These are phyloP conservation scores for Eurypyga helias DNA, from an alignment of 2,113 vertebrate species.

Conservation along the genomic window DNA sequence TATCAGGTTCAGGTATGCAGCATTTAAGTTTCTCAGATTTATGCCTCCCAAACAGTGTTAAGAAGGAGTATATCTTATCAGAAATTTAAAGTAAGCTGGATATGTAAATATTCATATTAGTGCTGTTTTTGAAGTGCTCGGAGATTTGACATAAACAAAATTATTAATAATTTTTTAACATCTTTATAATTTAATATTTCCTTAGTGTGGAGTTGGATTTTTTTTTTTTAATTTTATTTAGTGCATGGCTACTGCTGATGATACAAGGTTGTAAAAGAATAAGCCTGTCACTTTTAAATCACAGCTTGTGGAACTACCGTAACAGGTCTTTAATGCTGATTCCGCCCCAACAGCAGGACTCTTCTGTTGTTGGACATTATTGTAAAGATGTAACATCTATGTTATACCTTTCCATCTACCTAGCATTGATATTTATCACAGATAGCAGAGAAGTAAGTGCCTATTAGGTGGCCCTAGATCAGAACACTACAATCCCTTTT, in stretches of 20 bases:
- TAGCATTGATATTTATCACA: not conserved
- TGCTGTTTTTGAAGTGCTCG: not conserved
- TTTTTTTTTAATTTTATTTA: not conserved
- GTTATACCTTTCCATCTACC: not conserved
- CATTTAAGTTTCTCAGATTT: not conserved
- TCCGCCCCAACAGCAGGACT: not conserved
- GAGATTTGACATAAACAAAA: not conserved
- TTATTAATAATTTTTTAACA: not conserved
- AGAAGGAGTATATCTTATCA: not conserved
- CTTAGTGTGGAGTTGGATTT: too few species aligned
- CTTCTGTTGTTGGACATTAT: not conserved
- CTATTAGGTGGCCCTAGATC: not conserved
- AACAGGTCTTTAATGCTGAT: not conserved
- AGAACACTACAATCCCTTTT: not conserved
- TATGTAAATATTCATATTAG: not conserved
- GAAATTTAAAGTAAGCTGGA: not conserved
- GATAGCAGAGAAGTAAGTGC: not conserved
- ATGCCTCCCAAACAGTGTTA: not conserved
- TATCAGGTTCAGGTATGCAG: not conserved
- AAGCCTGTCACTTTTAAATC: not conserved
- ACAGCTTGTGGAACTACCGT: not conserved
- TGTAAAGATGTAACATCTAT: not conserved
- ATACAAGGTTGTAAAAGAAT: not conserved
- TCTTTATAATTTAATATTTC: not conserved
- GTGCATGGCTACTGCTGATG: not conserved